Evolutionary conservation across 2,888 invertebrate species (phyloP), one percentile per base, ranked within the genome.

Genomic region (Drosophila nr. perissopoda): DNA sequence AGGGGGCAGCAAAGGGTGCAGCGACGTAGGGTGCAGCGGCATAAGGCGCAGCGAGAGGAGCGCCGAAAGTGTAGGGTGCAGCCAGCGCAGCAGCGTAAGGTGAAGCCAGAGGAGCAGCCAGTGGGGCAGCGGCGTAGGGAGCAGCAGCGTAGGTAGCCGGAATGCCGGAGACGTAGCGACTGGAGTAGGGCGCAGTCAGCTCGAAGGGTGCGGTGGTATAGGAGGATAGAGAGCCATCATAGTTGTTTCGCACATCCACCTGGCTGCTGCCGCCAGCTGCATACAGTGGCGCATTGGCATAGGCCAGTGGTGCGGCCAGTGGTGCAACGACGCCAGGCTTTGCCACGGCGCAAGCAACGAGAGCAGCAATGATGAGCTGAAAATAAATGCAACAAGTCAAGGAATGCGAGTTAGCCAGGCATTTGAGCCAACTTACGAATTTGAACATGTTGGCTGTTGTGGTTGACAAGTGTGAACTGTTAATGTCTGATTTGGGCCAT

Each of bases 201-300:
- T 87, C 90, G 57, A 92, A 89, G n/a, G 92, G 92, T 0, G 92
- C 84, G 0, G 91, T 92, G 52, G 92, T 85, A 76, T 92, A 92
- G 36, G 91, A 92, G 5, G 92, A 92, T 18, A 83, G 84, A 21
- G 85, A 87, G 56, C 91, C 91, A 68, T 91, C 92, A 45, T 86
- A 92, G 67, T 90, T 92, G 71, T 91, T 85, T 64, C 92, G 91
- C 1, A 92, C 80, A 77, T 92, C 92, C 56, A 92, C 78, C 77
- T 92, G 92, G 58, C 89, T 91, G 71, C 91, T 91, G 60, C 92
- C 90, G 13, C 90, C 91, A 13, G 91, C 86, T 36, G 92, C 90
- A 54, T 89, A 92, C 21, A 92, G 66, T 11, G 92, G 94, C 68
- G 94, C 94, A 64, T 94, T 94, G 72, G 94, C 94, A 64, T 94